Evolutionary conservation across 2,113 vertebrate species (phyloP).

Genomic region (Pseudopodoces humilis): DNA sequence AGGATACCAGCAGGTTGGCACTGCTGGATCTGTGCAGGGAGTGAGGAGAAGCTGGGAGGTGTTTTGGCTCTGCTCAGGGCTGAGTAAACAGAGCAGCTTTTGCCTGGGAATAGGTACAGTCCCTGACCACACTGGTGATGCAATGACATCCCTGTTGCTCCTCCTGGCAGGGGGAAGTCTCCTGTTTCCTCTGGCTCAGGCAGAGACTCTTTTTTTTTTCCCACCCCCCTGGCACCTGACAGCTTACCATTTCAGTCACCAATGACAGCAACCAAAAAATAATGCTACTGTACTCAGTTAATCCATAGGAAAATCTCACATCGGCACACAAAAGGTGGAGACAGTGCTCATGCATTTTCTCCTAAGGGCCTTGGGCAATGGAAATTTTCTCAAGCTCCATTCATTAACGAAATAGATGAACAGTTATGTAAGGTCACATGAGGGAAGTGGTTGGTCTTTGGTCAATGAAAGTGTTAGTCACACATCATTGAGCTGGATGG

Average conservation of each 20-base stretch:
- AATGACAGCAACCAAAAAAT: neutral
- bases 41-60: neutral
- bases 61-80: neutral
- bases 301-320: conserved; percentile 55
- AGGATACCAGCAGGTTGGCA: neutral
- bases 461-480: conserved; percentile 39
- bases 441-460: neutral
- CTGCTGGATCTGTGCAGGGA: neutral
- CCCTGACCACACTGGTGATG: neutral
- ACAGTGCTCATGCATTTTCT: neutral
- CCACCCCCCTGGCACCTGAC: neutral
- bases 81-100: neutral
- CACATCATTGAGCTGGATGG: neutral
- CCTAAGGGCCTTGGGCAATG: conserved; percentile 21
- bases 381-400: conserved; percentile 67
- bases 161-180: neutral
- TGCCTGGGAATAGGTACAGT: neutral
- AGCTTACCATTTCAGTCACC: conserved; percentile 19
- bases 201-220: neutral
- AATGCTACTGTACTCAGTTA: conserved; percentile 40
- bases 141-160: neutral
- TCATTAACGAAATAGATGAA: conserved; percentile 51
- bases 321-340: neutral
- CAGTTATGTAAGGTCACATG: conserved; percentile 27
- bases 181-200: neutral